These are phyloP conservation scores for Ferrisia virgata DNA, from an alignment of 2,888 invertebrate species.

Conservation along the genomic window DNA sequence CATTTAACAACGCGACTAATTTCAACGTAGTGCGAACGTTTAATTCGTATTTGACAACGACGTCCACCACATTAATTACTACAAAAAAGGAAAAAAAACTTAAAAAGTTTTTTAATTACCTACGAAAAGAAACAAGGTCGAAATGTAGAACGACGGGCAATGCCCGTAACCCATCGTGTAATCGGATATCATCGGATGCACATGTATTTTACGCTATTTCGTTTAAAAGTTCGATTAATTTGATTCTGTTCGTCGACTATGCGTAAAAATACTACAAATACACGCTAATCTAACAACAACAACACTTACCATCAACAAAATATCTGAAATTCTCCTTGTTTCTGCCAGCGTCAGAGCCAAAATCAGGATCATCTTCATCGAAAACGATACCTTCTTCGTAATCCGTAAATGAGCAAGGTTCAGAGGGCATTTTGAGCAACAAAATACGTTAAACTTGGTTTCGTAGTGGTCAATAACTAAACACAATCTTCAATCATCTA, in stretches of 20 bases:
- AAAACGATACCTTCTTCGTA: slow-evolving; percentile 47
- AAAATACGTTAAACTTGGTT: background rate
- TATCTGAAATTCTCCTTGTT: slow-evolving; percentile 14
- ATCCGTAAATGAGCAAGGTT: slow-evolving; percentile 47
- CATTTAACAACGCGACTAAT: slow-evolving; percentile 26
- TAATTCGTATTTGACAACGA: slow-evolving; percentile 30
- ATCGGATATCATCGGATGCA: background rate
- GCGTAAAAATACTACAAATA: background rate
- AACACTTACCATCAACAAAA: slow-evolving; percentile 17
- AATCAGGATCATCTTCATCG: slow-evolving; percentile 46
- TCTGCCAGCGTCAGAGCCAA: slow-evolving; percentile 10
- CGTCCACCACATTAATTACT: slow-evolving; percentile 9
- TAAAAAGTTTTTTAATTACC: slow-evolving; percentile 6
- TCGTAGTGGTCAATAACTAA: background rate
- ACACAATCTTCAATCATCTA: background rate
- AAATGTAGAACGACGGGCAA: slow-evolving; percentile 15
- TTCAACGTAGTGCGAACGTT: slow-evolving; percentile 5
- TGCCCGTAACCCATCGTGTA: background rate
- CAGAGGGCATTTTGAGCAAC: slow-evolving; percentile 13
- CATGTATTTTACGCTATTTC: background rate
- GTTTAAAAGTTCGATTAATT: background rate
- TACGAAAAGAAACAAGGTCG: slow-evolving; percentile 12
- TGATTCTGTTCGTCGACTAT: background rate
- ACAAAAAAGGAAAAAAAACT: background rate
- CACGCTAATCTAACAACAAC: background rate